Conservation (phyloP, 2,888 invertebrate genomes). For the Eucera pruinosa region DNA sequence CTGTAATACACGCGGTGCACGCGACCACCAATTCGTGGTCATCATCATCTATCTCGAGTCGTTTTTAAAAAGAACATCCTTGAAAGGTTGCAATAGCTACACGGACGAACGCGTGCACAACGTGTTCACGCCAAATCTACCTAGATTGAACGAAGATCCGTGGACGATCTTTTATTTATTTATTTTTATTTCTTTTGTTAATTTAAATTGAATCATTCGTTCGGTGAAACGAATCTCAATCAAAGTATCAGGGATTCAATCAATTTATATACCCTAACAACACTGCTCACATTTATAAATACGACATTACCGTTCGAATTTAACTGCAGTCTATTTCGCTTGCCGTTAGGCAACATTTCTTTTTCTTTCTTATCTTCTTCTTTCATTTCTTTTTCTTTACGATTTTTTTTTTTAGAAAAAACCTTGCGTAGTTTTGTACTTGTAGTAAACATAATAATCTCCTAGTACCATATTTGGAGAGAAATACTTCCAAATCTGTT, state of each 20-base stretch:
- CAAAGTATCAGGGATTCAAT: slow-evolving; percentile 50
- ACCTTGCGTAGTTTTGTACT: slow-evolving; percentile 58
- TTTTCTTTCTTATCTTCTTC: slow-evolving; percentile 25
- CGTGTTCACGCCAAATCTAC: slow-evolving; percentile 42
- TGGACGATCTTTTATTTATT: slow-evolving; percentile 41
- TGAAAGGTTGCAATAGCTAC: slow-evolving; percentile 10
- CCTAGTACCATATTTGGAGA: slow-evolving; percentile 24
- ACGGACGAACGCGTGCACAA: slow-evolving; percentile 46
- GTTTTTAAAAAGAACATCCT: slow-evolving; percentile 32
- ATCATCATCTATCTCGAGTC: background rate
- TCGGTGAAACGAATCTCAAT: slow-evolving; percentile 50
- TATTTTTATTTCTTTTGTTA: too few species aligned
- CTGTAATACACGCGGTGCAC: slow-evolving; percentile 42
- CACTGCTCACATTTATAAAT: slow-evolving; percentile 66
- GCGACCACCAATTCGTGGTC: slow-evolving; percentile 23
- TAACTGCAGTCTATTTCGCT: slow-evolving; percentile 48
- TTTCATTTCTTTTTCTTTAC: slow-evolving; percentile 19
- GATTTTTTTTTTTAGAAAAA: slow-evolving; percentile 41
- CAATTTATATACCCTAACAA: slow-evolving; percentile 64
- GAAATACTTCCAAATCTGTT: slow-evolving; percentile 36
- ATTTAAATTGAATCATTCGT: slow-evolving; percentile 54
- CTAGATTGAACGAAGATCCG: slow-evolving; percentile 62
- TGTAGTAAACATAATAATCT: slow-evolving; percentile 55
- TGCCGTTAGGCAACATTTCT: slow-evolving; percentile 32
- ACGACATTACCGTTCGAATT: slow-evolving; percentile 52